Percentiles rank a stretch among this genome's conserved stretches.
phyloP scores from a whole-genome alignment of 2,113 vertebrate species.

The Grallaria varia region DNA sequence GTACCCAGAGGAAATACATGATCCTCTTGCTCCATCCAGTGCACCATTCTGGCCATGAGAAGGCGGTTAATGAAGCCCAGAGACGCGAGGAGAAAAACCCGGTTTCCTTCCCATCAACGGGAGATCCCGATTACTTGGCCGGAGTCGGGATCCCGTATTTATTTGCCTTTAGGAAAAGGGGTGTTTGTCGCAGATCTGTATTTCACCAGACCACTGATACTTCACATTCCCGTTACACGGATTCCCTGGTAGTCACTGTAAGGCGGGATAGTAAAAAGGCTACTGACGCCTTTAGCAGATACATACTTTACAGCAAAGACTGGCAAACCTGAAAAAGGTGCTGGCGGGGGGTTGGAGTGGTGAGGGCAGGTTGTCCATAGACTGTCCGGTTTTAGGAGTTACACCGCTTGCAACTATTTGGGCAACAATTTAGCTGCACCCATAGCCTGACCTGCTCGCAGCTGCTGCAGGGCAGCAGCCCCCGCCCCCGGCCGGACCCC shows the following conservation, averaged over 20 bases:
- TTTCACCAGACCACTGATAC: not conserved
- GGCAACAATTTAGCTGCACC: not conserved
- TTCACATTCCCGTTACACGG: not conserved
- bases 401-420: not conserved
- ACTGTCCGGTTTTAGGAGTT: not conserved
- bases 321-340: not conserved
- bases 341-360: fast-evolving
- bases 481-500: not conserved
- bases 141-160: not conserved
- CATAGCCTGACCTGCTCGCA: not conserved
- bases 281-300: not conserved
- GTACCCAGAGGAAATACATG: not conserved
- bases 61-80: not conserved
- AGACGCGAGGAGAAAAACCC: not conserved
- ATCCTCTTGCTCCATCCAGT: not conserved
- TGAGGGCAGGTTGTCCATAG: not conserved
- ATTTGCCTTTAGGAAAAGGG: not conserved
- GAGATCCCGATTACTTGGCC: not conserved
- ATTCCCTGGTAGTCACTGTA: not conserved
- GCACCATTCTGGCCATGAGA: not conserved
- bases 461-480: not conserved
- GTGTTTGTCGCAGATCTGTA: not conserved
- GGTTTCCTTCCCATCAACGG: not conserved
- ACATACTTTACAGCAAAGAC: not conserved
- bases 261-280: not conserved